These are phyloP conservation scores for Pterocles gutturalis DNA, from an alignment of 2,113 vertebrate genomes.

Conservation along the genomic window DNA sequence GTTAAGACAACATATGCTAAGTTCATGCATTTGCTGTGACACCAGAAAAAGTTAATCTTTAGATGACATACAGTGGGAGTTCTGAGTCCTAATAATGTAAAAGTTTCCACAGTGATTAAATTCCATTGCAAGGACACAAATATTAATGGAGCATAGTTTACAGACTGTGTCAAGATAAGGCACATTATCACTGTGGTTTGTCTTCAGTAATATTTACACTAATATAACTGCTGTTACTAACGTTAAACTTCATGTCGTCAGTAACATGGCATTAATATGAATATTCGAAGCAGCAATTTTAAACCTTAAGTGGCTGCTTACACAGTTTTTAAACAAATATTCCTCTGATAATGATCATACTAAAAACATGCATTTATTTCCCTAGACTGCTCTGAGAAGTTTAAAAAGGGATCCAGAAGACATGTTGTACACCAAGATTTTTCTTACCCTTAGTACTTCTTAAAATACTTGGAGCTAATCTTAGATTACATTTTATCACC, in stretches of 20 bases:
- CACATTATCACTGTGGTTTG: neutral
- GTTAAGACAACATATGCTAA: neutral
- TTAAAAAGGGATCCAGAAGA: neutral
- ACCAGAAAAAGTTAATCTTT: neutral
- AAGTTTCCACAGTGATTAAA: neutral
- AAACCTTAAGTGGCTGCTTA: neutral
- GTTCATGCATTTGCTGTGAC: neutral
- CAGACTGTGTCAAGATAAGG: neutral
- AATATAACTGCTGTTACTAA: neutral
- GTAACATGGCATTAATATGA: neutral
- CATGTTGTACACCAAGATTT: neutral
- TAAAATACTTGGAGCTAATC: conserved; percentile 37
- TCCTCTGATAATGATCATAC: neutral
- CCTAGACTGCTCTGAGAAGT: neutral
- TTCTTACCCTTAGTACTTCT: neutral
- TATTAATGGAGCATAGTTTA: neutral
- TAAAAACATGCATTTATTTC: neutral
- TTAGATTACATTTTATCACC: conserved; percentile 23
- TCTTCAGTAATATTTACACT: neutral
- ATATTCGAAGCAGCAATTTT: neutral
- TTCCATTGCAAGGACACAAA: neutral
- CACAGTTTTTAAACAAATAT: neutral
- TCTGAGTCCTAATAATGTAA: neutral
- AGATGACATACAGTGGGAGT: neutral
- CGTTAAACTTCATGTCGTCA: neutral